Percentiles rank a stretch among this genome's conserved stretches.
phyloP scores from a whole-genome alignment of 2,113 vertebrate species.

The Hyla sarda region DNA sequence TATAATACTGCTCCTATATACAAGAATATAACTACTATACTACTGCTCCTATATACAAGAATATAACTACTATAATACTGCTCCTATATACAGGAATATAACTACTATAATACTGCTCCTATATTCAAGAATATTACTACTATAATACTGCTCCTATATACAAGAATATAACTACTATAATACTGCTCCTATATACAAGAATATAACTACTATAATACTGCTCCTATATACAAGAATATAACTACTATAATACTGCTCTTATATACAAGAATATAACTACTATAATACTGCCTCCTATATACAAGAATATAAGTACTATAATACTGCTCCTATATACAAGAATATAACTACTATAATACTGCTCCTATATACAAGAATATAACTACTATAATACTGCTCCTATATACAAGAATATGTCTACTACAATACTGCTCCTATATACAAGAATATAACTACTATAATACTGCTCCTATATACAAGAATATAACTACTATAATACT shows the following conservation, averaged over 20 bases:
- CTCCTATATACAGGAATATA: too few relatives aligned
- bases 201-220: background rate
- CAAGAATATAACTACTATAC: background rate
- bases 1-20: background rate
- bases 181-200: background rate
- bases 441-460: background rate
- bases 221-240: background rate
- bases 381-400: background rate
- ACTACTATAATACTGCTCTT: background rate
- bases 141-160: background rate
- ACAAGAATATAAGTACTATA: constrained; percentile 1
- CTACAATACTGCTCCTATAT: background rate
- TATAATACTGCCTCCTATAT: background rate
- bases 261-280: background rate
- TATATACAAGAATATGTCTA: too few relatives aligned
- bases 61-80: background rate
- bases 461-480: background rate
- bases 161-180: background rate
- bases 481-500: background rate
- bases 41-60: background rate
- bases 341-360: too few relatives aligned
- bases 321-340: background rate
- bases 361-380: too few relatives aligned
- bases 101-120: background rate
- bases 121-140: background rate